Base-by-base conservation (phyloP, 2,113 vertebrate species). In the Cnemophilus loriae region DNA sequence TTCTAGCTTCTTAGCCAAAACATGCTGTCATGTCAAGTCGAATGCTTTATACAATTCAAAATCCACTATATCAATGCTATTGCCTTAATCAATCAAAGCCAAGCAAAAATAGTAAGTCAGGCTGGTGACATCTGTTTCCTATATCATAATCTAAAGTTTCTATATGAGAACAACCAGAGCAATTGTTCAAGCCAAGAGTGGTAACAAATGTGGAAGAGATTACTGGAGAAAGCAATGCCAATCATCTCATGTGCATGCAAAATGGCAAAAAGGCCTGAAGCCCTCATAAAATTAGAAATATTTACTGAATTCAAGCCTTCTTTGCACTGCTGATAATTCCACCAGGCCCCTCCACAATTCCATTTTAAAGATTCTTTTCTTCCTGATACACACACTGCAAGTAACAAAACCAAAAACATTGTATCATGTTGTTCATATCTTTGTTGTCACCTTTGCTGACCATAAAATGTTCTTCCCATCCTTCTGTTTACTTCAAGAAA, bases 371-470 rank as follows among this genome's bases (percentile, higher is more conserved):
- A 50, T 35, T 59, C 11, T 88, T 79, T 42, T 86, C 70, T 64
- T 80, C 47, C 17, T 0, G 0, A 35, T n/a, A 61, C 11, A 67
- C 5, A 44, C 10, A 13, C 6, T 71, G 12, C 14, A 50, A 16
- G 9, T 63, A 35, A 71, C 11, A 46, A 83, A 75, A 24, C 4
- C 6, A 27, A 37, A 50, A 55, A 5, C 14, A 10, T 50, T 61
- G 18, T 27, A 26, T 79, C 15, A 2, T 4, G 2, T 41, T 78
- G 28, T 67, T 92, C 23, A 20, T 67, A 50, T 23, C 8, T 90
- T 71, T 50, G 22, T 49, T 88, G 22, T 55, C 33, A 71, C 1
- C 6, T 63, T 61, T 59, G 21, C 57, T 52, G 49, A 42, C 13
- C 20, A 64, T 47, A 73, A 83, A 79, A 56, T 47, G 3, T 55